Evolutionary conservation across 1,140 invertebrate species (phyloP).

Genomic region (Drosophila ercepeae): DNA sequence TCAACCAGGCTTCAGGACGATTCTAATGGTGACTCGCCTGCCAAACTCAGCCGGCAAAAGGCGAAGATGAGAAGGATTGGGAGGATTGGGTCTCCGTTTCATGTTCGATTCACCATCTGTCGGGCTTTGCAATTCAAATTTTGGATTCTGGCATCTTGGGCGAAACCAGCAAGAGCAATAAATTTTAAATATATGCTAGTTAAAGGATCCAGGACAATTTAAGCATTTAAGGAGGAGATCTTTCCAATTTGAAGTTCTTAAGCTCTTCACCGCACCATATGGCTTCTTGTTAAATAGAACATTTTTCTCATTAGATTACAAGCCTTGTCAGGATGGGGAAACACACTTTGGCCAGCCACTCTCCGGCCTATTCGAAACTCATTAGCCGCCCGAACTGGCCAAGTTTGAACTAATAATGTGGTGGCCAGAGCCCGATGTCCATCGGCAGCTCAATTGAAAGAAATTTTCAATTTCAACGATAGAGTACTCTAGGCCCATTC

Average conservation of each 20-base stretch:
- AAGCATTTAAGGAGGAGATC: background rate
- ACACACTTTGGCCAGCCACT: constrained; percentile 45
- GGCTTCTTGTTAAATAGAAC: constrained; percentile 2
- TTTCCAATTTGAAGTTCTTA: background rate
- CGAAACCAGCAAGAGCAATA: constrained; percentile 10
- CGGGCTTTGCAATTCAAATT: constrained; percentile 74
- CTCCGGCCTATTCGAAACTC: constrained; percentile 72
- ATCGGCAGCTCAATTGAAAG: constrained; percentile 53
- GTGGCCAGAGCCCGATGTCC: constrained; percentile 11
- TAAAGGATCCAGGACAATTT: background rate
- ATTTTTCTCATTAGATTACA: constrained; percentile 58
- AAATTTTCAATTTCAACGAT: constrained; percentile 70
- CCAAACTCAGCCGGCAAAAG: constrained; percentile 27
- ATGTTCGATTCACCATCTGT: constrained; percentile 39
- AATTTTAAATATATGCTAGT: constrained; percentile 11
- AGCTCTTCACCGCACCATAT: constrained; percentile 24
- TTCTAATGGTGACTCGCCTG: constrained; percentile 20
- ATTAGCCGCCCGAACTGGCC: constrained; percentile 58
- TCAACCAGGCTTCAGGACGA: constrained; percentile 42
- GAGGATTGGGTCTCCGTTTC: constrained; percentile 13
- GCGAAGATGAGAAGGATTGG: constrained; percentile 7
- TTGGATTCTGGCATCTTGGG: background rate
- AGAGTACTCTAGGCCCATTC: constrained; percentile 28
- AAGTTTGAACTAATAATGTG: constrained; percentile 80
- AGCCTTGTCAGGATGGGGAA: constrained; percentile 1